Conservation (phyloP, 2,888 invertebrate species). For the Drosophila ochracea region DNA sequence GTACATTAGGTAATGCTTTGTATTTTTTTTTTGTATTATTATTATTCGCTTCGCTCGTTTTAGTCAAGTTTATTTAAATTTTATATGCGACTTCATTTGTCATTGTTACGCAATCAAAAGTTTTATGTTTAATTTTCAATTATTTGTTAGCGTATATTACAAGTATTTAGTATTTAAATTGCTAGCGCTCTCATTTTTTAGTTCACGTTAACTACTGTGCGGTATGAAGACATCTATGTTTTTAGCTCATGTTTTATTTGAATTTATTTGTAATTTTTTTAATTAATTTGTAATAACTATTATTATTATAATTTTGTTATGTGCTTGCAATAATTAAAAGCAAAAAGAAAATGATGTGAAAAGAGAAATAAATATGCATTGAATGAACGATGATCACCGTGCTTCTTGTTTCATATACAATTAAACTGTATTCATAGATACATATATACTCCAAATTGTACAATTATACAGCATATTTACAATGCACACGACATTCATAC, state of each 20-base stretch:
- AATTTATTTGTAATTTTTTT: slow-evolving; percentile 77
- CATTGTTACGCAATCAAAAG: slow-evolving; percentile 55
- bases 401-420: slow-evolving; percentile 28
- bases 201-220: slow-evolving; percentile 60
- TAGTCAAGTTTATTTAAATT: slow-evolving; percentile 41
- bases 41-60: slow-evolving; percentile 25
- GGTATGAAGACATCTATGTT: slow-evolving; percentile 72
- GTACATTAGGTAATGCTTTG: slow-evolving; percentile 31
- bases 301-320: slow-evolving; percentile 73
- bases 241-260: slow-evolving; percentile 79
- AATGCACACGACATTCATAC: slow-evolving; percentile 18
- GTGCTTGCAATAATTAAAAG: slow-evolving; percentile 75
- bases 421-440: slow-evolving; percentile 10
- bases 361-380: slow-evolving; percentile 54
- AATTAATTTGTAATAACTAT: slow-evolving; percentile 72
- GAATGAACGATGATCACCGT: slow-evolving; percentile 33
- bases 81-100: slow-evolving; percentile 39
- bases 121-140: slow-evolving; percentile 37
- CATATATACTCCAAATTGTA: slow-evolving; percentile 12
- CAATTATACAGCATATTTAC: slow-evolving; percentile 21
- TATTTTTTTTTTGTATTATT: slow-evolving; percentile 22
- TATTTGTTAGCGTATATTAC: slow-evolving; percentile 41
- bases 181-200: slow-evolving; percentile 38
- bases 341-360: slow-evolving; percentile 51
- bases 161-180: slow-evolving; percentile 49